phyloP scores from a whole-genome alignment of 2,797 vertebrate species.

The Masticophis lateralis region DNA sequence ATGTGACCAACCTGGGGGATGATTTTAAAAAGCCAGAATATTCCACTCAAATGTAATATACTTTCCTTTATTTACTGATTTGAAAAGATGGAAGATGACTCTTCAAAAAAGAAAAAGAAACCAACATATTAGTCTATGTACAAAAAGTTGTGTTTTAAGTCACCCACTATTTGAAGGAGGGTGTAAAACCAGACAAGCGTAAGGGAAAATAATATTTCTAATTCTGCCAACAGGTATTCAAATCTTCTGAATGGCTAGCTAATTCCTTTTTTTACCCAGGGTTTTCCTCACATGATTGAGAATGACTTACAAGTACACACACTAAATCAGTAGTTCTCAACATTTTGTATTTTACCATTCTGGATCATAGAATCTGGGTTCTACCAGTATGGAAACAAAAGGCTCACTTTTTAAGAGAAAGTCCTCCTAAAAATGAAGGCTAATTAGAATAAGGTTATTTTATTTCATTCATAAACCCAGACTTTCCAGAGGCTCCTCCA shows the following conservation, averaged over 20 bases:
- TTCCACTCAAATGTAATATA: background rate
- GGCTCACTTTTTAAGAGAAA: background rate
- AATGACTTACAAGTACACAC: background rate
- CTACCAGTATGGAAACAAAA: background rate
- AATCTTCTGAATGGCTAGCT: background rate
- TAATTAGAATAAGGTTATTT: background rate
- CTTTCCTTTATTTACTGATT: background rate
- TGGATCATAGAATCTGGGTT: background rate
- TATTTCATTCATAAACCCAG: background rate
- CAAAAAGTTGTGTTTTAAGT: background rate
- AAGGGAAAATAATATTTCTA: background rate
- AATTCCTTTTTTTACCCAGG: background rate
- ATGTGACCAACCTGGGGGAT: background rate
- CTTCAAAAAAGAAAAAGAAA: background rate
- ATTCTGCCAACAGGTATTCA: background rate
- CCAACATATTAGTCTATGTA: background rate
- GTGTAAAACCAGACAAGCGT: background rate
- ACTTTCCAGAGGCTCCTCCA: background rate
- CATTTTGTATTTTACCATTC: background rate
- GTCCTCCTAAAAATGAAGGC: background rate
- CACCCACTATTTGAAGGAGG: background rate
- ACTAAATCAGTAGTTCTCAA: background rate
- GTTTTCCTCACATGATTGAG: background rate
- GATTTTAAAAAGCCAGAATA: background rate
- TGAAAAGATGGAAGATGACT: background rate